A percentile compares a stretch with the other conserved stretches of the same genome.
Conservation (phyloP, 2,888 invertebrate species). For the Agriopis leucophaearia region DNA sequence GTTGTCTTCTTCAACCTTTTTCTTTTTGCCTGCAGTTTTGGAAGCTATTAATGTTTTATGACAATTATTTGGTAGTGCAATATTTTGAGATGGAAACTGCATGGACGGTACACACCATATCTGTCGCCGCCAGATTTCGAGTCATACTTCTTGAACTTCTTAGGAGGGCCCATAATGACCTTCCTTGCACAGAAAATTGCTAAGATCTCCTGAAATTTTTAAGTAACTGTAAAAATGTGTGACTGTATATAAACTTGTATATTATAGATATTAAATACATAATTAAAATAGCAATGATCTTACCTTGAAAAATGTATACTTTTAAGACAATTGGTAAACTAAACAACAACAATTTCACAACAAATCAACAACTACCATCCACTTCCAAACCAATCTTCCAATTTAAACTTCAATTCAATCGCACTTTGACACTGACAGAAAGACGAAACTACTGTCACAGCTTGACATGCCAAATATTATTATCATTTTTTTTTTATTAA, state of each 20-base stretch:
- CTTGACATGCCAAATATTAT: too few relatives aligned
- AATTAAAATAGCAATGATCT: not conserved
- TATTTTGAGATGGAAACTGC: not conserved
- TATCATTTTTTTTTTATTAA: too few relatives aligned
- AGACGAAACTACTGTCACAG: too few relatives aligned
- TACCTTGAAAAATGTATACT: not conserved
- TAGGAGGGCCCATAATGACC: slow-evolving; percentile 77
- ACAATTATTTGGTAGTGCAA: slow-evolving; percentile 3
- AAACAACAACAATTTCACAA: too few relatives aligned
- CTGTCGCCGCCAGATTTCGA: slow-evolving; percentile 76
- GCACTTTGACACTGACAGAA: too few relatives aligned
- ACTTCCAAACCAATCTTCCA: too few relatives aligned
- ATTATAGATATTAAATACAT: too few relatives aligned
- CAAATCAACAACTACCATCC: too few relatives aligned
- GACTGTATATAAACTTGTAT: too few relatives aligned
- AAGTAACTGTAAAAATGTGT: too few relatives aligned
- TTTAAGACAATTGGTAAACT: too few relatives aligned
- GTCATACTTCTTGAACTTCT: slow-evolving; percentile 81
- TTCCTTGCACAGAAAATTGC: not conserved
- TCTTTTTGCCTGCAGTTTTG: slow-evolving; percentile 82
- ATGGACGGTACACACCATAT: slow-evolving; percentile 67
- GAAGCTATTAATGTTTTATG: not conserved
- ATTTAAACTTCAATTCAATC: too few relatives aligned
- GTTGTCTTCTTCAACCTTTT: slow-evolving; percentile 87
- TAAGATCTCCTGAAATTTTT: slow-evolving; percentile 13